Evolutionary conservation across 2,888 invertebrate species (phyloP), one percentile per base, ranked within the genome.

Genomic region (Lasioglossum oenotherae): DNA sequence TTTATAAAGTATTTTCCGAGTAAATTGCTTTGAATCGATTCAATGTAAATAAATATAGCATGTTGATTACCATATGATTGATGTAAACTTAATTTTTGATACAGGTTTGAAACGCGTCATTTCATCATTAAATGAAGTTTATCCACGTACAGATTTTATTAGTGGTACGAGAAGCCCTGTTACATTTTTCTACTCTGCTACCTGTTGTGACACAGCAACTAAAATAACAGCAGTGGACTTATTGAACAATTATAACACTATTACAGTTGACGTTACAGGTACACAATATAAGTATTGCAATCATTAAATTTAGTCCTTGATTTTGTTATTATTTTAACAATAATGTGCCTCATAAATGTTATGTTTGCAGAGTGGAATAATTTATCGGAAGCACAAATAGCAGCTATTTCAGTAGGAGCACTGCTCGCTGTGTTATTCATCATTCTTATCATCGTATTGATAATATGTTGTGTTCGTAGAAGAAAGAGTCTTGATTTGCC

Each of bases 121-220:
- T 31, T 95, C 96, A 10, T 87, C 92, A 53, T 95, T 95, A 5
- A 89, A 79, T 31, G 97, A 97, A 0, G 91, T 98, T 49, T 95
- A 96, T 74, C 96, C 97, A 90, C 96, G 96, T 49, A 95, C 96
- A 67, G 96, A 96, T 46, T 98, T 97, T 93, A 96, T 96, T 49
- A 92, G 97, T 0, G 98, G 98, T 1, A 97, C 97, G 0, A 96
- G 96, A 49, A 97, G 97, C 49, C 96, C 97, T 53, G 96, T 98
- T 1, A 95, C 95, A 23, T 97, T 97, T 0, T 96, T 96, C 4
- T 98, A 97, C 93, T 96, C 97, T 31, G 96, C 97, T 0, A 97
- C 97, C 0, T 98, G 98, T 93, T 98, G 98, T 93, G 96, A 97
- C 10, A 97, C 97, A 0, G 96, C 96, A 76, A 96, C 98, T 0